A percentile compares a stretch with the other conserved stretches of the same genome.
Conservation (phyloP, 2,888 invertebrate species). For the Lutraria lutraria region DNA sequence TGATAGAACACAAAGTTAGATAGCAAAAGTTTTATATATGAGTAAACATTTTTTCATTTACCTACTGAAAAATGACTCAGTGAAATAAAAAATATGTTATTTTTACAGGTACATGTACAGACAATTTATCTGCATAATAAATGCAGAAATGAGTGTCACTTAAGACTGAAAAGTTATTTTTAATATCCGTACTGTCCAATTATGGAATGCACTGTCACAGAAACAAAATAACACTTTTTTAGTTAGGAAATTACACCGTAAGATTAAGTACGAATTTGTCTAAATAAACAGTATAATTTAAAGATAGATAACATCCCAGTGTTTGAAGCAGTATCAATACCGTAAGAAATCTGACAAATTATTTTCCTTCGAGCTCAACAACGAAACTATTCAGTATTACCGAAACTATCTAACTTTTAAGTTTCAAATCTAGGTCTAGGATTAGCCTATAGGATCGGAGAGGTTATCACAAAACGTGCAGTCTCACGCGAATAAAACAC, state of each 20-base stretch:
- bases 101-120: background rate
- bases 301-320: background rate
- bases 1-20: background rate
- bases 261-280: background rate
- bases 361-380: slow-evolving; percentile 11
- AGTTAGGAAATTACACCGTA: background rate
- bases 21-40: background rate
- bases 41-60: background rate
- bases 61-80: background rate
- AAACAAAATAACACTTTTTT: background rate
- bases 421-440: slow-evolving; percentile 33
- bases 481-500: background rate
- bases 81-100: background rate
- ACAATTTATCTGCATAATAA: background rate
- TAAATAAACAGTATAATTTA: slow-evolving; percentile 8
- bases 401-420: background rate
- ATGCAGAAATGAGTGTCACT: background rate
- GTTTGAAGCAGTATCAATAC: slow-evolving; percentile 31
- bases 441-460: slow-evolving; percentile 14
- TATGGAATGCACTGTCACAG: background rate
- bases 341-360: slow-evolving; percentile 24
- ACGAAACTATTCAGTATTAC: slow-evolving; percentile 32
- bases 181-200: background rate
- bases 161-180: background rate
- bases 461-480: slow-evolving; percentile 18